Evolutionary conservation across 2,797 vertebrate genomes (phyloP).

Genomic region (Enteromius viviparus): DNA sequence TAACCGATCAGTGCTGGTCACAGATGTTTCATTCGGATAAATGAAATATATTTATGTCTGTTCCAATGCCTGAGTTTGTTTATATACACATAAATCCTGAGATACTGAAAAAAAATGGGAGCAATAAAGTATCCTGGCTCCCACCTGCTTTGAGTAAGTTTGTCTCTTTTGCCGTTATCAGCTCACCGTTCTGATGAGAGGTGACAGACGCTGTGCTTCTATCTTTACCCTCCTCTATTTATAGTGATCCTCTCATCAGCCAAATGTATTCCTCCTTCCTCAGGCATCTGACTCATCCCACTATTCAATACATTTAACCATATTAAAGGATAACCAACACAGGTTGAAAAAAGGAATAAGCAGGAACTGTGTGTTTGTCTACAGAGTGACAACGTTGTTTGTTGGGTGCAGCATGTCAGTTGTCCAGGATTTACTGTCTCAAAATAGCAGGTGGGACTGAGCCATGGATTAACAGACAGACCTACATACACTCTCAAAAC

Average conservation of each 20-base stretch:
- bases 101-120: constrained; percentile 14
- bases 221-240: constrained; percentile 48
- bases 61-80: constrained; percentile 11
- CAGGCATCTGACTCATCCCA: constrained; percentile 41
- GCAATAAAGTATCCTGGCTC: constrained; percentile 23
- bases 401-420: constrained; percentile 36
- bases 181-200: constrained; percentile 37
- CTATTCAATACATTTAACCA: constrained; percentile 32
- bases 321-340: constrained; percentile 43
- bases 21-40: constrained; percentile 31
- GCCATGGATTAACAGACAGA: constrained; percentile 67
- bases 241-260: constrained; percentile 48
- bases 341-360: constrained; percentile 6
- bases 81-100: constrained; percentile 22
- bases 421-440: constrained; percentile 61
- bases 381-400: constrained; percentile 36
- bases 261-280: constrained; percentile 48
- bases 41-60: constrained; percentile 23
- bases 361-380: not conserved
- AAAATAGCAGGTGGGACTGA: constrained; percentile 78
- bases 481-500: constrained; percentile 45
- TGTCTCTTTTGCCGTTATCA: constrained; percentile 36
- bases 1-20: not conserved
- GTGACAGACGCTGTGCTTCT: constrained; percentile 37
- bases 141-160: constrained; percentile 32